phyloP scores from a whole-genome alignment of 2,888 invertebrate genomes.

The Cryptus armator region DNA sequence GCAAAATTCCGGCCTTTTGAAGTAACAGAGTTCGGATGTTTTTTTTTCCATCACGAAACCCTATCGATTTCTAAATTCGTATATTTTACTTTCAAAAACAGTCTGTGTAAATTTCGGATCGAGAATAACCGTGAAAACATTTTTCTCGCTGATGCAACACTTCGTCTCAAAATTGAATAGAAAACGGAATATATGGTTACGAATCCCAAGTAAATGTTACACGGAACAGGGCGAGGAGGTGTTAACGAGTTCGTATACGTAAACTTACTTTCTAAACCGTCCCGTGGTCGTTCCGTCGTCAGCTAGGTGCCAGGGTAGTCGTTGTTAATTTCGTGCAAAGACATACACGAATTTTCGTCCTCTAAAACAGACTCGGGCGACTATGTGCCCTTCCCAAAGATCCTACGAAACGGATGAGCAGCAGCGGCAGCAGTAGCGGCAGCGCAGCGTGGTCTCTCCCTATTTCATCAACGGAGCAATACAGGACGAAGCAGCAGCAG shows the following conservation, averaged over 20 bases:
- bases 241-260: not conserved
- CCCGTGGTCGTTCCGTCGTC: slow-evolving; percentile 71
- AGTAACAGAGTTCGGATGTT: not conserved
- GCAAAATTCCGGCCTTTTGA: not conserved
- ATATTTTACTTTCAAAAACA: not conserved
- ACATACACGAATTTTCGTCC: slow-evolving; percentile 73
- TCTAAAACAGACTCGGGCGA: not conserved
- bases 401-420: slow-evolving; percentile 40
- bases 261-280: slow-evolving; percentile 73
- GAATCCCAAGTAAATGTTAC: not conserved
- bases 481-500: slow-evolving; percentile 25
- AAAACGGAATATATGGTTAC: not conserved
- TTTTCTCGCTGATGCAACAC: not conserved
- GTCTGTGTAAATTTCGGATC: not conserved
- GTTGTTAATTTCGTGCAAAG: slow-evolving; percentile 76
- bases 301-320: slow-evolving; percentile 80
- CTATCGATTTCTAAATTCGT: not conserved
- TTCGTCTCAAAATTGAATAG: not conserved
- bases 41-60: not conserved
- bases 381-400: slow-evolving; percentile 22
- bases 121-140: not conserved
- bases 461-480: slow-evolving; percentile 45
- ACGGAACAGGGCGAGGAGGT: not conserved
- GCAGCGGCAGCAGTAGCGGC: slow-evolving; percentile 35
- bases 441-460: slow-evolving; percentile 47